Evolutionary conservation across 2,113 vertebrate genomes (phyloP).

Genomic region (Rhineura floridana): DNA sequence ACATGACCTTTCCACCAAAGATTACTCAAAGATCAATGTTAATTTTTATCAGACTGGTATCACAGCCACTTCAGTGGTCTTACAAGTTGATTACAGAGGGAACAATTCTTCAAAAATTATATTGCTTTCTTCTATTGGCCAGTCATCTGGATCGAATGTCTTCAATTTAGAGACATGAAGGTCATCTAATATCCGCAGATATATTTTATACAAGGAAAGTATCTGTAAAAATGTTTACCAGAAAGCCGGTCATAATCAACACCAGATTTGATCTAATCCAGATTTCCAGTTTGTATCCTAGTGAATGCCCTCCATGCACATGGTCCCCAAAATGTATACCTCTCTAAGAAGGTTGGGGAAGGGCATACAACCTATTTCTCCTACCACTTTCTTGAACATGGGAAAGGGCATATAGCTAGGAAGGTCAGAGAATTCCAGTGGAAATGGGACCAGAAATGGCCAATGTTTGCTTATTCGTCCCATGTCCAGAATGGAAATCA

Average conservation of each 20-base stretch:
- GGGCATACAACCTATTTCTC: too few relatives aligned
- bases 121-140: slow-evolving; percentile 2
- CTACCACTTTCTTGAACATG: too few relatives aligned
- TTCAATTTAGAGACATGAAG: neutral
- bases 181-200: neutral
- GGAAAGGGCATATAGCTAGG: neutral
- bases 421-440: too few relatives aligned
- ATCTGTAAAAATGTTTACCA: neutral
- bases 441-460: too few relatives aligned
- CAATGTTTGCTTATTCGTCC: too few relatives aligned
- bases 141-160: neutral
- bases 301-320: neutral
- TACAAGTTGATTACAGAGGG: neutral
- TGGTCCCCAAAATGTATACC: neutral
- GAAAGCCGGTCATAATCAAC: neutral
- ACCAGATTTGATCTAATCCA: neutral
- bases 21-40: neutral
- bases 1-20: neutral
- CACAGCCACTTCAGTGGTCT: neutral
- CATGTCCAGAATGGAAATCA: too few relatives aligned
- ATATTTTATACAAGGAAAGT: slow-evolving; percentile 1
- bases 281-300: neutral
- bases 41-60: neutral
- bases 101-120: neutral
- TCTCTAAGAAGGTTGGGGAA: neutral